phyloP scores from a whole-genome alignment of 1,140 invertebrate genomes.

The Globodera rostochiensis region DNA sequence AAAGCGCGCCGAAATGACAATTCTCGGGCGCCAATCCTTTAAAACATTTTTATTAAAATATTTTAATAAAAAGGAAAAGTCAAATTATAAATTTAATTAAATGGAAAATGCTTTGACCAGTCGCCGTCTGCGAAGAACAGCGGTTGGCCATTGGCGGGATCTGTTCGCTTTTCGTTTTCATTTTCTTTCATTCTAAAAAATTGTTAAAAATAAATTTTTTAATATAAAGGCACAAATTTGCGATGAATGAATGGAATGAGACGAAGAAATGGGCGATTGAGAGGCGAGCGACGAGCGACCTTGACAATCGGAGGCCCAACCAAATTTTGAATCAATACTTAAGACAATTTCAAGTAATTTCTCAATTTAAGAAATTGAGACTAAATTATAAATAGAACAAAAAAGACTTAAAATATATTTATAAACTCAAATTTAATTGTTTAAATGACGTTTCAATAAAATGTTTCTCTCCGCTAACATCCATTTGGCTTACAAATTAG shows the following conservation, averaged over 20 bases:
- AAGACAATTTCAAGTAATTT: too few relatives aligned
- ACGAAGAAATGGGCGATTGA: background rate
- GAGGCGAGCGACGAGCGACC: background rate
- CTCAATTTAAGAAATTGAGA: too few relatives aligned
- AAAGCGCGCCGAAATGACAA: conserved; percentile 5
- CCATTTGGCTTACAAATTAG: too few relatives aligned
- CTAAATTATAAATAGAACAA: too few relatives aligned
- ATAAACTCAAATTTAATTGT: too few relatives aligned
- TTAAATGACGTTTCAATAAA: too few relatives aligned
- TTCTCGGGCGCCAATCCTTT: conserved; percentile 21
- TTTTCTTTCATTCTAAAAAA: background rate
- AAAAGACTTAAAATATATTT: too few relatives aligned
- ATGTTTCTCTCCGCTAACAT: too few relatives aligned
- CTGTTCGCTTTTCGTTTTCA: background rate
- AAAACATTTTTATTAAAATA: background rate
- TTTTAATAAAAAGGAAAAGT: background rate
- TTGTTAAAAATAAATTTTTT: background rate
- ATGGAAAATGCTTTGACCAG: background rate
- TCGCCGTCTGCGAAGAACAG: background rate
- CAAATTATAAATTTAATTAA: background rate
- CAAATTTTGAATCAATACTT: background rate
- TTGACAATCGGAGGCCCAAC: background rate
- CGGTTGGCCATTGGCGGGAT: background rate
- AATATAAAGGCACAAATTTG: too few relatives aligned
- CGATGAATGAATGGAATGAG: background rate